phyloP scores from a whole-genome alignment of 2,888 invertebrate genomes.

The Lithophane semibrunnea region DNA sequence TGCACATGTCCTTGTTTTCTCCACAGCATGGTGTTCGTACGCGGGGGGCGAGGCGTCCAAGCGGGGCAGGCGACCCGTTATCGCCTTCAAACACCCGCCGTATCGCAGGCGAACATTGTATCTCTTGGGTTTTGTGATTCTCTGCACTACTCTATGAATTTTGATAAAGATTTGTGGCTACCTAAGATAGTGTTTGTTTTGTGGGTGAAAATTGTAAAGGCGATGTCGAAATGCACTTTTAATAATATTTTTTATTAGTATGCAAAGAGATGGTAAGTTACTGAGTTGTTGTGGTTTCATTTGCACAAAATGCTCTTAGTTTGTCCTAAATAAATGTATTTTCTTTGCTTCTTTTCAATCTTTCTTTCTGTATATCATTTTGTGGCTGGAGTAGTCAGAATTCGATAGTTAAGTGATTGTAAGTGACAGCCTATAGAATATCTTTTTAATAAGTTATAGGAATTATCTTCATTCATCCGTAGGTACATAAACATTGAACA shows the following conservation, averaged over 20 bases:
- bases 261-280: not conserved
- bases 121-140: slow-evolving; percentile 73
- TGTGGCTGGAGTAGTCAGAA: not conserved
- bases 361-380: not conserved
- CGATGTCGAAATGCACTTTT: not conserved
- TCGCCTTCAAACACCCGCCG: slow-evolving; percentile 79
- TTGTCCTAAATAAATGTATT: not conserved
- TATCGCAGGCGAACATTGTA: slow-evolving; percentile 74
- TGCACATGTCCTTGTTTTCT: slow-evolving; percentile 35
- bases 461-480: too few species aligned
- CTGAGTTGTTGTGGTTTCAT: not conserved
- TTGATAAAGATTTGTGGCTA: slow-evolving; percentile 66
- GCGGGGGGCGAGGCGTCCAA: slow-evolving; percentile 61
- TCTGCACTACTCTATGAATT: slow-evolving; percentile 69
- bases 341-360: not conserved
- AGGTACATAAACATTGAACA: not conserved
- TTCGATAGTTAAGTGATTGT: not conserved
- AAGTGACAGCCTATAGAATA: not conserved
- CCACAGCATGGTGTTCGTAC: slow-evolving; percentile 29
- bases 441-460: not conserved
- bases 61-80: slow-evolving; percentile 72
- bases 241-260: not conserved
- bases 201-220: not conserved
- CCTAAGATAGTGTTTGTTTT: slow-evolving; percentile 45
- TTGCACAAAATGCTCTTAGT: not conserved